A percentile compares a stretch with the other conserved stretches of the same genome.
phyloP scores from a whole-genome alignment of 2,888 invertebrate genomes.

The Hypselothyrea guttata region DNA sequence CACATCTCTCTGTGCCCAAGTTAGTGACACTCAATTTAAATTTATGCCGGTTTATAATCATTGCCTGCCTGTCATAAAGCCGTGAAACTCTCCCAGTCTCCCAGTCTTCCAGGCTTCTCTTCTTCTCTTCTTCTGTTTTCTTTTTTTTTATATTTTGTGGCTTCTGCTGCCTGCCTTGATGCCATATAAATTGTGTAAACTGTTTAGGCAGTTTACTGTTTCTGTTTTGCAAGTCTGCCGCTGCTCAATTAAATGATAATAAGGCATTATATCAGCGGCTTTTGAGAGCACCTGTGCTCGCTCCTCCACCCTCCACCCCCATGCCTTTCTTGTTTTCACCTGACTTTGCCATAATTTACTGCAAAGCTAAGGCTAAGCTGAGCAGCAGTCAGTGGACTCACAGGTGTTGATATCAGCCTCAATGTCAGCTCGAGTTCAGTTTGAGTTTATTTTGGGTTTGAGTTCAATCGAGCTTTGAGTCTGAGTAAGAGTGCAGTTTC shows the following conservation, averaged over 20 bases:
- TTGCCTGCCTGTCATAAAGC: conserved; percentile 58
- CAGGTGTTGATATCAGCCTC: conserved; percentile 32
- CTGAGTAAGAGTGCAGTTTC: no score
- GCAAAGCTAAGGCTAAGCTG: background rate
- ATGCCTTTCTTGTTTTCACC: background rate
- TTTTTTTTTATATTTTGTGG: conserved; percentile 16
- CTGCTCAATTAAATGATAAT: conserved; percentile 65
- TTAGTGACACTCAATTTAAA: conserved; percentile 70
- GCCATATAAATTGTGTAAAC: conserved; percentile 55
- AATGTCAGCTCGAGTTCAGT: background rate
- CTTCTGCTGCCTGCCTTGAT: conserved; percentile 32
- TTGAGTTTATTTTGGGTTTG: no score
- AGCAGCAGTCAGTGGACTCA: background rate
- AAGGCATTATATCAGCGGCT: conserved; percentile 52
- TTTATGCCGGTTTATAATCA: conserved; percentile 69
- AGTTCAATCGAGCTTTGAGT: no score
- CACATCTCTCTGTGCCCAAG: conserved; percentile 40
- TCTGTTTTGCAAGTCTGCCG: conserved; percentile 18
- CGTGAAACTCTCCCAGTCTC: conserved; percentile 32
- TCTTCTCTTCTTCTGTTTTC: background rate
- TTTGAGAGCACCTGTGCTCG: conserved; percentile 34
- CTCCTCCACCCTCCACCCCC: no score
- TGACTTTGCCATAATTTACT: conserved; percentile 4
- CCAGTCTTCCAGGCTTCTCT: background rate
- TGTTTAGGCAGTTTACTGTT: conserved; percentile 51